Percentiles rank a stretch among this genome's conserved stretches.
Conservation (phyloP, 2,113 vertebrate genomes). For the Apus apus region DNA sequence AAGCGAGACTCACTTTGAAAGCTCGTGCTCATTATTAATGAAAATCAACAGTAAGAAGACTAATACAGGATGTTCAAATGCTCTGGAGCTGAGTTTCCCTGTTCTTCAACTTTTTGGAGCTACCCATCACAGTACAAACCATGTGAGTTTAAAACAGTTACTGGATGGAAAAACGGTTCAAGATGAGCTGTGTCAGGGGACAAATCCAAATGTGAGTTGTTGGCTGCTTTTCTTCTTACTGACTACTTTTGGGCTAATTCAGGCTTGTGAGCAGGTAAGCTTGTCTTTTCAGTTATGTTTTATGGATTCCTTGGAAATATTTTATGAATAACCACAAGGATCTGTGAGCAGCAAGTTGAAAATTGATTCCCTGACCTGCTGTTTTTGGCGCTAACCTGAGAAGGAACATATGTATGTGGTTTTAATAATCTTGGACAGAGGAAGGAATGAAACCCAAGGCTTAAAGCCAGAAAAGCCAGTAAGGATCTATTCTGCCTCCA, state of each 20-base stretch:
- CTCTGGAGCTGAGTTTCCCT: neutral
- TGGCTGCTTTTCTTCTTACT: neutral
- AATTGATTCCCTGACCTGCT: neutral
- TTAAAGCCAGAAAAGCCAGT: neutral
- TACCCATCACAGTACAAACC: neutral
- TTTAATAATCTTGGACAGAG: neutral
- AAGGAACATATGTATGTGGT: accelerated
- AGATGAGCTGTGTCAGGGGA: neutral
- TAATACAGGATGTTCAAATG: neutral
- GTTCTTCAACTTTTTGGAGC: neutral
- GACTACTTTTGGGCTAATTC: neutral
- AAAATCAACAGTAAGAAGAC: neutral
- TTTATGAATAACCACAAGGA: neutral
- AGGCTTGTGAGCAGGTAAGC: neutral
- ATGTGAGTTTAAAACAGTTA: neutral
- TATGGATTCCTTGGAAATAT: neutral
- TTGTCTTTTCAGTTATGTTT: neutral
- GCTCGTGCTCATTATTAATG: neutral
- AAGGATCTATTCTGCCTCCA: neutral
- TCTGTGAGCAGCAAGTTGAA: neutral
- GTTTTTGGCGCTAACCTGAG: neutral
- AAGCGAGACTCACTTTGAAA: neutral
- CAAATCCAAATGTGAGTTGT: neutral
- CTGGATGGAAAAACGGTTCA: neutral
- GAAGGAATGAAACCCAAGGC: neutral